Conservation (phyloP, 2,113 vertebrate genomes). For the Glareola pratincola region DNA sequence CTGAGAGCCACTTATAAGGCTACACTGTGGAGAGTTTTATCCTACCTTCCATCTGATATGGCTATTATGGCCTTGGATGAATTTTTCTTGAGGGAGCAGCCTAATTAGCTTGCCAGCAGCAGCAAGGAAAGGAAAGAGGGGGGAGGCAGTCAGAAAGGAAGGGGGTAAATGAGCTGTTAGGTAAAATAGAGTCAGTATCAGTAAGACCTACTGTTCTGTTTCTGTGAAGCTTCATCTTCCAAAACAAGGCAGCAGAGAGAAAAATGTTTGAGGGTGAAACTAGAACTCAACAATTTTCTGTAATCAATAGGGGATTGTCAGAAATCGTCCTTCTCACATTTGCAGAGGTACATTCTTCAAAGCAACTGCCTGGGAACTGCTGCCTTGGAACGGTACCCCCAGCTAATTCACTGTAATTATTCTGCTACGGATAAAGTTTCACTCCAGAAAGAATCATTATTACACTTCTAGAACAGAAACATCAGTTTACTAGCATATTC, state of each 20-base stretch:
- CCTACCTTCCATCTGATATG: constrained; percentile 52
- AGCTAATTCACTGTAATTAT: constrained; percentile 38
- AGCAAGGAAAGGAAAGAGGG: not conserved
- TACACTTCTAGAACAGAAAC: not conserved
- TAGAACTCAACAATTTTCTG: constrained; percentile 47
- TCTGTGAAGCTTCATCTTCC: constrained; percentile 38
- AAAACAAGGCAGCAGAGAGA: constrained; percentile 43
- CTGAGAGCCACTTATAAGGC: constrained; percentile 3
- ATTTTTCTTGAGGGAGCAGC: constrained; percentile 64
- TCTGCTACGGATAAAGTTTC: not conserved
- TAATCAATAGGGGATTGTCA: constrained; percentile 32
- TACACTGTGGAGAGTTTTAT: constrained; percentile 28
- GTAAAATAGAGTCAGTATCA: constrained; percentile 36
- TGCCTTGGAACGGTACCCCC: not conserved
- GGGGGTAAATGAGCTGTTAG: constrained; percentile 44
- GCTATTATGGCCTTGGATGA: constrained; percentile 12
- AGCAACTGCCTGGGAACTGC: constrained; percentile 12
- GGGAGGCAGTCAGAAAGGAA: not conserved
- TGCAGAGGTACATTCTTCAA: constrained; percentile 31
- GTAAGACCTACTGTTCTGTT: constrained; percentile 33
- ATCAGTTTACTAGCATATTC: not conserved
- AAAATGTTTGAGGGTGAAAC: constrained; percentile 35
- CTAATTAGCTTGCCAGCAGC: constrained; percentile 59
- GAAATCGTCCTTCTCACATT: not conserved
- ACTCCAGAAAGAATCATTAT: constrained; percentile 12